Base-by-base conservation (phyloP, 2,888 invertebrate species). In the Stegophylla sp. region DNA sequence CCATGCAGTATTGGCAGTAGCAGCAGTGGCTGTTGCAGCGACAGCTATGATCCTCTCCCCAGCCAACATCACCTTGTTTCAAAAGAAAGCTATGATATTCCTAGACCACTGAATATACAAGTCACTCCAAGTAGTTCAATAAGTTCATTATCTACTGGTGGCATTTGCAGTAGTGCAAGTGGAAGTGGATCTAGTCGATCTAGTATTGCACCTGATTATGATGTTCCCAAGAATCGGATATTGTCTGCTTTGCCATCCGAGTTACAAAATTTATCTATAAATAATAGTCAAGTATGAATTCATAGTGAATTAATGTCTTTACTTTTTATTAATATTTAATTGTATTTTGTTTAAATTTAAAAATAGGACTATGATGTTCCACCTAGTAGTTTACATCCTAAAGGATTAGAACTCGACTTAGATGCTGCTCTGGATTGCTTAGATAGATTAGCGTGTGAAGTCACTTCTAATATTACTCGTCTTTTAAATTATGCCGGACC, bases 351-450 rank as follows among this genome's bases (percentile, higher is more conserved):
- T 64, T 17, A 34, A 59, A 45, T 59, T 28, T 28, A 34, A 20
- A 74, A 56, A 34, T 88, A 89, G 83, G 87, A 89, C 83, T 92
- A 92, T 85, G 92, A 92, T 85, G 89, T 91, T 72, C 91, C 91
- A 3, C 87, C 89, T 59, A 82, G 79, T 82, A 83, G 74, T 82
- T 84, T 86, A 3, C 85, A 85, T 77, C 85, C 87, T 13, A 91
- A 91, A 87, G 91, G 92, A 85, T 87, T 94, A 82, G 92, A 93
- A 0, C 86, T 94, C 84, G 93, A 93, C 85, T 88, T 93, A 83
- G 90, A 90, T 84, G 92, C 93, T 45, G 94, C 94, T 0, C 87
- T 94, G 84, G 93, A 94, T 84, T 90, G 91, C 76, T 87, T 94
- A 83, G 91, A 92, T 84, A 91, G 91, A 85, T 87, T 93, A 83